These are phyloP conservation scores for Trichoplusia ni DNA, from an alignment of 1,140 invertebrate species.

Conservation along the genomic window DNA sequence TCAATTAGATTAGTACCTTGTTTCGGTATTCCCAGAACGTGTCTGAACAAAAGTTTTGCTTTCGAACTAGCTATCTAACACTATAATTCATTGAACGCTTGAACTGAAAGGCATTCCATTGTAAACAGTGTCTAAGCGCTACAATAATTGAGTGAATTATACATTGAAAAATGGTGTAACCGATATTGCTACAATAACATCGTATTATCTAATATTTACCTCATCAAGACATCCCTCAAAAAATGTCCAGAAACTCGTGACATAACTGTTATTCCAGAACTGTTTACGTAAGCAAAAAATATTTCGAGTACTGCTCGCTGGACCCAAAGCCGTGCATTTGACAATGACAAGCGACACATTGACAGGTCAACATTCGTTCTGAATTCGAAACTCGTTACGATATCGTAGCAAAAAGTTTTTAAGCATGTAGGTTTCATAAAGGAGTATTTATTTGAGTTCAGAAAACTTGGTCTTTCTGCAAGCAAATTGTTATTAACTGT, in stretches of 20 bases:
- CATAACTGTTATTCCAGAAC: background rate
- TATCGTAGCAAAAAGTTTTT: background rate
- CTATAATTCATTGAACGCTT: too few relatives aligned
- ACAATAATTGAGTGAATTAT: too few relatives aligned
- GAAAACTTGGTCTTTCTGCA: too few relatives aligned
- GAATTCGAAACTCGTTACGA: slow-evolving; percentile 16
- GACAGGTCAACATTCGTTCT: slow-evolving; percentile 12
- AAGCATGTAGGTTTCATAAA: background rate
- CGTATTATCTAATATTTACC: background rate
- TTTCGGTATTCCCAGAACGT: too few relatives aligned
- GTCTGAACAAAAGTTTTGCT: too few relatives aligned
- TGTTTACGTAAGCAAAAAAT: background rate
- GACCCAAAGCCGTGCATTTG: background rate
- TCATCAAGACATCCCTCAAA: background rate
- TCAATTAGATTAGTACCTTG: too few relatives aligned
- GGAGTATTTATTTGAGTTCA: background rate
- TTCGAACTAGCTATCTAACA: too few relatives aligned
- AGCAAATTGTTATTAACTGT: too few relatives aligned
- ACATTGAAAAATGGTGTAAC: too few relatives aligned
- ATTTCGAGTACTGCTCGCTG: background rate
- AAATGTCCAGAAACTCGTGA: background rate
- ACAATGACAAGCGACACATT: slow-evolving; percentile 3
- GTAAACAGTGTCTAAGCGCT: too few relatives aligned
- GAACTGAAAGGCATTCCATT: too few relatives aligned
- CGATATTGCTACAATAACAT: background rate